These are phyloP conservation scores for Varanus komodoensis DNA, from an alignment of 2,113 vertebrate genomes.

Conservation along the genomic window DNA sequence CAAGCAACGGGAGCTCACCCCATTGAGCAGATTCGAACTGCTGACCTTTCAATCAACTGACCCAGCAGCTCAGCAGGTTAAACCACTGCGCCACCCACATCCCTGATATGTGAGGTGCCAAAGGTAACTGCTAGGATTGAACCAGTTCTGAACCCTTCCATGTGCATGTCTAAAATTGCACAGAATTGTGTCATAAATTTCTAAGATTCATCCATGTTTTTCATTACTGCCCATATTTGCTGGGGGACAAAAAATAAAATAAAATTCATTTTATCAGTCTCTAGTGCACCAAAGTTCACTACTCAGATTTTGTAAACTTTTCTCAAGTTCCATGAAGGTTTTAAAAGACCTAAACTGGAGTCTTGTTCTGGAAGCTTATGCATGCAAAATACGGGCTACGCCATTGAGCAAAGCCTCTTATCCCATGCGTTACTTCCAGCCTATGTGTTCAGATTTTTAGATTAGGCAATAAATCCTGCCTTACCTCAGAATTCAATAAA, in stretches of 20 bases:
- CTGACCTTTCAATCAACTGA: too few species aligned
- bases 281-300: not conserved
- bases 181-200: not conserved
- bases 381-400: not conserved
- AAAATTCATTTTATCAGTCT: not conserved
- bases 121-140: not conserved
- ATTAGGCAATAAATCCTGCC: not conserved
- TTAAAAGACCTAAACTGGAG: not conserved
- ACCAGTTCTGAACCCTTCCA: not conserved
- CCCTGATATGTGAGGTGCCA: too few species aligned
- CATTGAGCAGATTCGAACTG: too few species aligned
- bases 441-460: not conserved
- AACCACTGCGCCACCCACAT: too few species aligned
- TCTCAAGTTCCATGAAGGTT: not conserved
- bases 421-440: not conserved
- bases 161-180: too few species aligned
- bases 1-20: too few species aligned
- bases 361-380: not conserved
- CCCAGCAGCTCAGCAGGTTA: too few species aligned
- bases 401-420: not conserved
- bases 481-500: not conserved
- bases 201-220: not conserved
- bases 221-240: conserved; percentile 27
- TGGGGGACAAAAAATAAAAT: not conserved
- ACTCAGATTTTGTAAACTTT: not conserved